Evolutionary conservation across 2,797 vertebrate species (phyloP).

Genomic region (Dipus sagitta): DNA sequence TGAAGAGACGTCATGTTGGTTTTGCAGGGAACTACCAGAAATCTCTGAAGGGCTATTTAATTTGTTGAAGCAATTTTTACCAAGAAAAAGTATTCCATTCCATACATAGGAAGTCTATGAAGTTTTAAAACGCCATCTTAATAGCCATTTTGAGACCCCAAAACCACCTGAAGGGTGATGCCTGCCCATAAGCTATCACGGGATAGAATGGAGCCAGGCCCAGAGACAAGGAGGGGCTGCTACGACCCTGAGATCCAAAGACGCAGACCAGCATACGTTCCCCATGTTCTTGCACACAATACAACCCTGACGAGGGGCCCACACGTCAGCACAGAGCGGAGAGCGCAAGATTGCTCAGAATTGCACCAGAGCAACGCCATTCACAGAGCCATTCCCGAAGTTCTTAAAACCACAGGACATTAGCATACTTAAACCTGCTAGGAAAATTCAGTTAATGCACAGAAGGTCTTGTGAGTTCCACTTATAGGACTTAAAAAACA

Average conservation of each 20-base stretch:
- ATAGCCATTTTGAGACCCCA: background rate
- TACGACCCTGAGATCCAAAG: background rate
- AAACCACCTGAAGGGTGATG: background rate
- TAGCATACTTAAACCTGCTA: background rate
- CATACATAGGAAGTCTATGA: background rate
- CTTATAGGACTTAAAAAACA: background rate
- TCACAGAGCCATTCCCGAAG: background rate
- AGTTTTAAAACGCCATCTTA: background rate
- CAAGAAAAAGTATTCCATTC: background rate
- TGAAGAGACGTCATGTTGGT: background rate
- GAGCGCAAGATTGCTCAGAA: no score
- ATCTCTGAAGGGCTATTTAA: background rate
- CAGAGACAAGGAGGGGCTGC: background rate
- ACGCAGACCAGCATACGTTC: background rate
- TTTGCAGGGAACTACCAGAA: background rate
- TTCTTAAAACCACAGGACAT: background rate
- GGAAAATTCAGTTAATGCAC: background rate
- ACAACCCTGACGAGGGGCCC: background rate
- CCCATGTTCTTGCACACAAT: background rate
- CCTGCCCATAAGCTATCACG: background rate
- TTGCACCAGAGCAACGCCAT: background rate
- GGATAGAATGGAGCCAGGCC: background rate
- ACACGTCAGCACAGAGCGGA: background rate
- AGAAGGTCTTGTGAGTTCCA: background rate
- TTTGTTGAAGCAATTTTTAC: conserved; percentile 12